Base-by-base conservation (phyloP, 92 coral and sea anemone genomes). In the Phenganax stokvisi region DNA sequence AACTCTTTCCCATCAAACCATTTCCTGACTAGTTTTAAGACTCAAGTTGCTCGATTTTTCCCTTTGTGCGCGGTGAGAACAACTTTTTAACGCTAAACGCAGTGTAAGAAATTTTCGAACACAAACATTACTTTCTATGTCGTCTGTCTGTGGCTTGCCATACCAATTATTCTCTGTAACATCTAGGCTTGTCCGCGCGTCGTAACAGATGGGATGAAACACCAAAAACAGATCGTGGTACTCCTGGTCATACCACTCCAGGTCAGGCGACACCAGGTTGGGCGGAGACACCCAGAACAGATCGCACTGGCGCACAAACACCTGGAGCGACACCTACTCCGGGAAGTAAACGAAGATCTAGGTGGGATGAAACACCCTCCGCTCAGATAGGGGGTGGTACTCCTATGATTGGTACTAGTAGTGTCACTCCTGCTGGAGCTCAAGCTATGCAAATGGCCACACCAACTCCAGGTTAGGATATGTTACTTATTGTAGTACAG, bases 401-500 rank as follows among this genome's bases (percentile, higher is more conserved):
- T 10, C 99, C 99, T 9, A 86, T 96, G 92, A 81, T 96, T 77
- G 99, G 99, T 37, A 87, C 92, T 20, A 96, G 99, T 85, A 96
- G 99, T 0, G 87, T 96, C 10, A 96, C 99, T 0, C 99, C 99
- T 11, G 99, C 92, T 29, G 99, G 99, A 0, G 80, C 99, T 77
- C 92, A 89, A 20, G 99, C 99, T 65, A 96, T 96, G 99, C 99
- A 90, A 85, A 96, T 96, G 99, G 96, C 92, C 88, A 96, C 99
- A 70, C 99, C 99, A 52, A 96, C 99, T 67, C 99, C 99, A 85
- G 97, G 99, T 82, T 83, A 76, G 83, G 51, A 12, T 5, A 10
- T 7, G 20, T 11, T 15, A 37, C 0, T 10, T 55, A 30, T n/a
- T 54, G n/a, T 10, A 20, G 7, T 20, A 10, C 56, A 27, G 53